Conservation (phyloP, 2,797 vertebrate genomes). For the Schizopygopsis malacanthus region DNA sequence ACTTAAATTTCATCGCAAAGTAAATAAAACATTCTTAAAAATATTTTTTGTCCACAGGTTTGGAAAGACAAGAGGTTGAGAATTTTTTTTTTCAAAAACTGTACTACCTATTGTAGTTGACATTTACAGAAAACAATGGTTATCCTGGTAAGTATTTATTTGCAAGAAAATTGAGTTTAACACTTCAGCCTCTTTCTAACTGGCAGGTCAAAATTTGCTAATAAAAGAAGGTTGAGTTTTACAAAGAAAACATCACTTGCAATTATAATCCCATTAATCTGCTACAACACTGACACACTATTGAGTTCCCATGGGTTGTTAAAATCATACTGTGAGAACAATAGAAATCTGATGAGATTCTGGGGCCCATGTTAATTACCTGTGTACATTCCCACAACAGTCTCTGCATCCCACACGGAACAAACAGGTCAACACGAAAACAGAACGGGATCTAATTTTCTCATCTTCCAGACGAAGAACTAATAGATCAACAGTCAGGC, state of each 20-base stretch:
- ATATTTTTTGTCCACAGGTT: not conserved
- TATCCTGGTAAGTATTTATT: not conserved
- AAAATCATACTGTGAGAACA: conserved; percentile 50
- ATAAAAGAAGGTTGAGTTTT: conserved; percentile 56
- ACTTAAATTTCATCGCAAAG: no score
- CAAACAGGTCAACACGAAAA: conserved; percentile 45
- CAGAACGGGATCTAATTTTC: conserved; percentile 48
- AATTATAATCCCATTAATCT: conserved; percentile 66
- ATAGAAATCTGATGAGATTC: conserved; percentile 60
- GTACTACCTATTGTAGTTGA: not conserved
- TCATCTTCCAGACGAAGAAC: conserved; percentile 44
- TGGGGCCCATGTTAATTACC: conserved; percentile 63
- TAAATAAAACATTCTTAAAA: not conserved
- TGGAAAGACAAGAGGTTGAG: not conserved
- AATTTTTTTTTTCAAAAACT: not conserved
- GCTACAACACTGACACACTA: conserved; percentile 61
- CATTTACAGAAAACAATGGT: not conserved
- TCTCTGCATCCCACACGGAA: conserved; percentile 31
- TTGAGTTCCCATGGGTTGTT: conserved; percentile 57
- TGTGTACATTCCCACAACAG: conserved; percentile 57
- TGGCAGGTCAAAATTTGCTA: conserved; percentile 32
- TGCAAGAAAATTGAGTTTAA: not conserved
- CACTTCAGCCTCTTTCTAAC: conserved; percentile 17
- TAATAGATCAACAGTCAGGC: conserved; percentile 53
- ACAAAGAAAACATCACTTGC: conserved; percentile 49